Evolutionary conservation across 2,888 invertebrate genomes (phyloP), one percentile per base, ranked within the genome.

Genomic region (Archaeoteleia sp.): DNA sequence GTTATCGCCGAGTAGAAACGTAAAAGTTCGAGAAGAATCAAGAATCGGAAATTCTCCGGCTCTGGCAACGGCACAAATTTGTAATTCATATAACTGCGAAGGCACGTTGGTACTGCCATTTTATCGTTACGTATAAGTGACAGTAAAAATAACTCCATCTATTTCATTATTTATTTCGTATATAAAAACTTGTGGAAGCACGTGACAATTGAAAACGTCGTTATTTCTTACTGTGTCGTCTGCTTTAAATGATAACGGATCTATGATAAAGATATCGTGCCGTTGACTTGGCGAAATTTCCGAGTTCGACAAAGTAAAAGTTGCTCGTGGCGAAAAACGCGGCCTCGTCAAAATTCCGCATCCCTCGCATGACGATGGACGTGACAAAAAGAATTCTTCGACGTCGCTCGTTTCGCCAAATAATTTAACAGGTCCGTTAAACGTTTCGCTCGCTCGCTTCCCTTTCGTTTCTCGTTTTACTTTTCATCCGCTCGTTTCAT

Each of bases 141-240:
- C 55, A 63, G 69, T 69, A 65, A 69, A 69, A 69, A 69, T 69
- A 69, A 69, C 55, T 60, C 65, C 65, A 69, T 65, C 54, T 65
- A 67, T 65, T 49, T 39, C 34, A 42, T 45, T 23, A 30, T 49
- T 39, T 20, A 54, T 67, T n/a, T 30, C 60, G 63, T 45, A 49
- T 69, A 65, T 65, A 61, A 60, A 67, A 61, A 57, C 45, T n/a
- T 35, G 20, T 68, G 67, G 69, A 69, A 69, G 69, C 65, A 69
- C 69, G 45, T 46, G 68, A 67, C 67, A 55, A 67, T 55, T 45
- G 30, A 48, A 43, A 39, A 46, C 40, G 12, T 42, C 25, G 14
- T 42, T 42, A 10, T 25, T 27, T 23, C 25, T 25, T 42, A 12
- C 13, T 14, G 14, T 25, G 23, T 39, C 39, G 17, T 34, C 34